phyloP scores from a whole-genome alignment of 1,140 invertebrate species.

The Drosophila pallidifrons region DNA sequence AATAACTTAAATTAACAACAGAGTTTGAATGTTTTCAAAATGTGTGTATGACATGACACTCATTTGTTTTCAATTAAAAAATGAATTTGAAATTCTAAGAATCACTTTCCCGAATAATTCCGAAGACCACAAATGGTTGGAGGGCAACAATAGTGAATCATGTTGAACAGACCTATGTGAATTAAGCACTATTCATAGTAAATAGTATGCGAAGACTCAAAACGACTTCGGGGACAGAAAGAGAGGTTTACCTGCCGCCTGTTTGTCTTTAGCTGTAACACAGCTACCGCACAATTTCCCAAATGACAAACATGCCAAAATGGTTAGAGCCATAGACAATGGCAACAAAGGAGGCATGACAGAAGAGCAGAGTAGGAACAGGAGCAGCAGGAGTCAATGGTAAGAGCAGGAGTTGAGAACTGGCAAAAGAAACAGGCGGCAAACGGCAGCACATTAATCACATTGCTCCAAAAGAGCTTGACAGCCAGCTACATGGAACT shows the following conservation, averaged over 20 bases:
- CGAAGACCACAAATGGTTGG: background rate
- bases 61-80: background rate
- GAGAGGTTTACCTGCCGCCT: slow-evolving; percentile 64
- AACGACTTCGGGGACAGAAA: slow-evolving; percentile 16
- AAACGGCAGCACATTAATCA: slow-evolving; percentile 75
- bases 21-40: too few relatives aligned
- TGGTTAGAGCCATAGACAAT: slow-evolving; percentile 75
- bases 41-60: too few relatives aligned
- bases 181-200: slow-evolving; percentile 22
- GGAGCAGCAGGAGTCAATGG: slow-evolving; percentile 9
- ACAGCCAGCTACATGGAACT: slow-evolving; percentile 71
- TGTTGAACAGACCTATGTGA: slow-evolving; percentile 5
- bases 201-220: slow-evolving; percentile 30
- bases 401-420: slow-evolving; percentile 17
- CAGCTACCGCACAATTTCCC: slow-evolving; percentile 79
- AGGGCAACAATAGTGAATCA: slow-evolving; percentile 24
- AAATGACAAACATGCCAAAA: slow-evolving; percentile 84
- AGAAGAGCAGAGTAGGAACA: slow-evolving; percentile 24
- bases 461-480: slow-evolving; percentile 82
- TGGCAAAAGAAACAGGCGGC: slow-evolving; percentile 35
- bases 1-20: too few relatives aligned
- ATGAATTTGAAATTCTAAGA: background rate
- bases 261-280: slow-evolving; percentile 71
- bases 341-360: slow-evolving; percentile 45
- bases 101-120: background rate